Evolutionary conservation across 1,140 invertebrate species (phyloP), one percentile per base, ranked within the genome.

Genomic region (Apis cerana): DNA sequence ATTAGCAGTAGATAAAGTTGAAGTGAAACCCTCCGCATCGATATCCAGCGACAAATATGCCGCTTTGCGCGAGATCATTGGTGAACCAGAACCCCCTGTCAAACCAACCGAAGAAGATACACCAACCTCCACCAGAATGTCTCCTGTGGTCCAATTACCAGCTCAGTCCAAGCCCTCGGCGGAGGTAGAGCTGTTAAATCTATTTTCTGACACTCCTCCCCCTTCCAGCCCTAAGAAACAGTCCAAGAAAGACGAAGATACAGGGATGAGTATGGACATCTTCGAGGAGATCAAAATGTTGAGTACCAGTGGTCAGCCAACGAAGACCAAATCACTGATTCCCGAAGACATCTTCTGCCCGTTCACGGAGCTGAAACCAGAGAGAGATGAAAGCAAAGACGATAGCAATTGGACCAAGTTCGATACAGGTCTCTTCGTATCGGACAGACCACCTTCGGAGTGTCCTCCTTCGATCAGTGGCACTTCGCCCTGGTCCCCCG

Each of bases 401-500:
- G 92, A 94, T 2, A 89, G 90, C 11, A 94, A 92, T 52, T 95
- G 95, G 94, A 94, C 94, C 0, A 95, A 95, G 68, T 95, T 95
- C 88, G 94, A 95, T 67, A 90, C 91, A 0, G 90, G 89, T 43
- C 80, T 92, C 12, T 92, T 93, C 52, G 78, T 61, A 0, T 88
- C 90, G 67, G 91, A 93, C 82, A 93, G 91, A 92, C 93, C 90
- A 82, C 92, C 78, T 72, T 93, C 84, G 85, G 94, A 92, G 83
- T 93, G 84, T 79, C 92, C 91, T 88, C 92, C 91, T 91, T 94
- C 91, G 10, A 92, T 94, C 89, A 95, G 95, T 64, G 95, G 94
- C 67, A 95, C 95, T 11, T 97, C 96, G 3, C 96, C 96, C 0
- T 97, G 97, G 96, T 97, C 97, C 2, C 96, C 96, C 1, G 97